Percentiles rank a stretch among this genome's conserved stretches.
phyloP scores from a whole-genome alignment of 2,113 vertebrate genomes.

The Xiphophorus couchianus region DNA sequence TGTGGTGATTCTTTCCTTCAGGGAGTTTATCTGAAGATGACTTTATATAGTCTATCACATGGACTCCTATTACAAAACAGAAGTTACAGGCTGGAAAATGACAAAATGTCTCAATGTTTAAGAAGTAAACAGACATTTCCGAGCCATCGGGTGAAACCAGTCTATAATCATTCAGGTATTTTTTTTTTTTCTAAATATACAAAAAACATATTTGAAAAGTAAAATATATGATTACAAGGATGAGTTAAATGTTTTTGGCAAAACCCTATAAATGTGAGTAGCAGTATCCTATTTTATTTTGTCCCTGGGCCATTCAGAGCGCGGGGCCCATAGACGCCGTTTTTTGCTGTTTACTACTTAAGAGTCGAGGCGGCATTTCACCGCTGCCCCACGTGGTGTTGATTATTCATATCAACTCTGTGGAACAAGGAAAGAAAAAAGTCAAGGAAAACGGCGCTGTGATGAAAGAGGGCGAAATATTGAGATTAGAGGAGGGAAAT shows the following conservation, averaged over 20 bases:
- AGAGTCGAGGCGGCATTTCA: slow-evolving; percentile 47
- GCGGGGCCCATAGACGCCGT: slow-evolving; percentile 39
- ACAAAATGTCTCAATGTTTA: too few species aligned
- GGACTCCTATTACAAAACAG: too few species aligned
- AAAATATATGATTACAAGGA: background rate
- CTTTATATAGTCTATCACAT: too few species aligned
- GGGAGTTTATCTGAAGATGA: too few species aligned
- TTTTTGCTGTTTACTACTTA: slow-evolving; percentile 59
- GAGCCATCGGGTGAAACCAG: too few species aligned
- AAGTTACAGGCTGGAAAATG: too few species aligned
- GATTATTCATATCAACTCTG: slow-evolving; percentile 65
- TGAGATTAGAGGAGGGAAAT: slow-evolving; percentile 56
- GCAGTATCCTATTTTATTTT: background rate
- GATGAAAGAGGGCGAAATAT: slow-evolving; percentile 73
- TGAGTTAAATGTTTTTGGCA: background rate
- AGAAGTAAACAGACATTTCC: too few species aligned
- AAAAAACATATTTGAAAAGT: background rate
- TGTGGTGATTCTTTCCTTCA: too few species aligned
- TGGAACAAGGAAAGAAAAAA: slow-evolving; percentile 38
- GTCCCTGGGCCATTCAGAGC: slow-evolving; percentile 29
- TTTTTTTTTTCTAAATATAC: background rate
- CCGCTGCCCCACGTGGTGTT: slow-evolving; percentile 39
- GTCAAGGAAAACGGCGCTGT: slow-evolving; percentile 56
- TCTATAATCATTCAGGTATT: background rate
- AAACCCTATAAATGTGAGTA: background rate